phyloP scores from a whole-genome alignment of 35 echinoderm and acorn worm genomes.

The Hemicentrotus pulcherrimus region DNA sequence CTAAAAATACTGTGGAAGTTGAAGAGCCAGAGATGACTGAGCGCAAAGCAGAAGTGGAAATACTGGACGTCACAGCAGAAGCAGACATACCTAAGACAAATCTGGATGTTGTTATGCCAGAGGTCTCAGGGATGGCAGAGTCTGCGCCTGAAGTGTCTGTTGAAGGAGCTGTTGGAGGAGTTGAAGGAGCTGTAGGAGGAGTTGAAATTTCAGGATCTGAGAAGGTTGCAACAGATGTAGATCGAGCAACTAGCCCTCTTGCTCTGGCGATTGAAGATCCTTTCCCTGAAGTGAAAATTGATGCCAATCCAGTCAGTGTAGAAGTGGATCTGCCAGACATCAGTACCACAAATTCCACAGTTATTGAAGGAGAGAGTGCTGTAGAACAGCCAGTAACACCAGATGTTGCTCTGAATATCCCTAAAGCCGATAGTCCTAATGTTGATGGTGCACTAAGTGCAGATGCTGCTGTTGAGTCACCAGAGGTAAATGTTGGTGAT shows the following conservation, averaged over 20 bases:
- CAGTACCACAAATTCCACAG: background rate
- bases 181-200: background rate
- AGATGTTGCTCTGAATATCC: background rate
- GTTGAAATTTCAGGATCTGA: background rate
- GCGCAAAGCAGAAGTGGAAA: background rate
- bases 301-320: background rate
- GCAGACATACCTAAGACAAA: conserved; percentile 42
- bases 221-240: background rate
- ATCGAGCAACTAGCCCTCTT: background rate
- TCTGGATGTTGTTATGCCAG: conserved; percentile 50
- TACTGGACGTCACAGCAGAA: conserved; percentile 23
- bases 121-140: conserved; percentile 1
- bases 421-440: background rate
- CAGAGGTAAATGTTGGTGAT: background rate
- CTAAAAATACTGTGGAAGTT: conserved; percentile 22
- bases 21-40: conserved; percentile 44
- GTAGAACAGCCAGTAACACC: background rate
- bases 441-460: background rate
- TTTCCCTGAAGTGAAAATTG: conserved; percentile 2
- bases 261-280: background rate
- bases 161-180: conserved; percentile 24
- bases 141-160: background rate
- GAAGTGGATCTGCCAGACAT: background rate
- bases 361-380: background rate
- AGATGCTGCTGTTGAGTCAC: background rate